Evolutionary conservation across 2,888 invertebrate genomes (phyloP).

Genomic region (Strigamia crassipes): DNA sequence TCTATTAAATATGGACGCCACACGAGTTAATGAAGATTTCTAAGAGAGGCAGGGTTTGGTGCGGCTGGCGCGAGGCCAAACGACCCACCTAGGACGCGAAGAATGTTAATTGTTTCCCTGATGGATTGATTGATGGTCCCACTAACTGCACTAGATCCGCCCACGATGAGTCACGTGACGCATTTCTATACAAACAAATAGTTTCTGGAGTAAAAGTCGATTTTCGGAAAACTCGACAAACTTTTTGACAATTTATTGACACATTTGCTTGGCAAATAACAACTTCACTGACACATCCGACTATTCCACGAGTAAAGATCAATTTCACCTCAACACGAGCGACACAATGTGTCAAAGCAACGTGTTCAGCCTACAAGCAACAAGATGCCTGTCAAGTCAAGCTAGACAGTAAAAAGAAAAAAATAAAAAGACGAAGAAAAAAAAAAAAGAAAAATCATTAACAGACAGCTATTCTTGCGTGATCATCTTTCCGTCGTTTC

Average conservation of each 20-base stretch:
- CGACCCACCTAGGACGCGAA: slow-evolving; percentile 46
- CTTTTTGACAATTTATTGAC: not conserved
- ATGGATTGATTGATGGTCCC: slow-evolving; percentile 46
- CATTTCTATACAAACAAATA: not conserved
- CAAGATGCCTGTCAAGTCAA: not conserved
- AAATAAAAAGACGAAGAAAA: not conserved
- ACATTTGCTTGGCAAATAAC: not conserved
- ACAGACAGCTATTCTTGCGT: not conserved
- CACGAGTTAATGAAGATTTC: slow-evolving; percentile 46
- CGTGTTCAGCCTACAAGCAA: not conserved
- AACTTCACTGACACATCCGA: not conserved
- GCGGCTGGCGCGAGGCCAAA: slow-evolving; percentile 43
- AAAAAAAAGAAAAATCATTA: not conserved
- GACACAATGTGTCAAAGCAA: not conserved
- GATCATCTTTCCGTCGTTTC: not conserved
- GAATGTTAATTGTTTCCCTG: slow-evolving; percentile 47
- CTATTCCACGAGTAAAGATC: not conserved
- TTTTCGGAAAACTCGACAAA: not conserved
- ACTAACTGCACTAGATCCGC: not conserved
- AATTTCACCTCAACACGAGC: not conserved
- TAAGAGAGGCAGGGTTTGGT: slow-evolving; percentile 8
- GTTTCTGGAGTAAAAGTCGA: not conserved
- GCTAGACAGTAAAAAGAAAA: not conserved
- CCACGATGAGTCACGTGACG: not conserved
- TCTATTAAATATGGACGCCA: slow-evolving; percentile 46